Base-by-base conservation (phyloP, 64 coral and sea anemone genomes). In the Montipora efflorescens region DNA sequence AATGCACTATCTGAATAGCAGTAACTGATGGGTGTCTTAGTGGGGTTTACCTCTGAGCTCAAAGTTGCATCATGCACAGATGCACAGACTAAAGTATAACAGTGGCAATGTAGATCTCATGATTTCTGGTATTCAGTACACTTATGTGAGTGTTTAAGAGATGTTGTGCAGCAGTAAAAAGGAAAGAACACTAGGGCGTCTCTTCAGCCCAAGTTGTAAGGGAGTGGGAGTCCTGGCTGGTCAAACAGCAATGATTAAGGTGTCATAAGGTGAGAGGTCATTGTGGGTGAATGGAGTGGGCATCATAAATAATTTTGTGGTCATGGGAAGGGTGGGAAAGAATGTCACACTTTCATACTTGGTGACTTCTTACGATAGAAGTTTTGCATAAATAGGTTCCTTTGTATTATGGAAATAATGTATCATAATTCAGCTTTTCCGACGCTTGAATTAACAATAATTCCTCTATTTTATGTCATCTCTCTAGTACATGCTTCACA, bases 1-100 rank as follows among this genome's bases (percentile, higher is more conserved):
- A 85, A 70, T 85, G 28, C 66, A 59, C 25, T 85, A 64, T 85
- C 49, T 70, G 62, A 64, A 71, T 71, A 3, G 66, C 61, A 71
- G 82, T 67, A 49, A 71, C 45, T 70, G 7, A 85, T 28, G 51
- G 62, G 45, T 68, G 64, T 44, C 10, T 85, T 7, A 44, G 66
- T 49, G 45, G 82, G 82, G 49, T 43, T 45, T 20, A 83, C 47
- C 14, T 67, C 4, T 67, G 15, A 78, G 9, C 14, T 11, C 61
- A 48, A 59, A 50, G 67, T 18, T 21, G 46, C 58, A 47, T 16
- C 58, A 20, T 85, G 82, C 81, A 20, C 59, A 67, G 19, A 67
- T 15, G 53, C 11, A 57, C 6, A 0, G 53, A 8, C 14, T 64
- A 4, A 64, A 12, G 11, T 71, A 49, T 47, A 8, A 70, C 23